A percentile compares a stretch with the other conserved stretches of the same genome.
phyloP scores from a whole-genome alignment of 2,888 invertebrate species.

The Noctua fimbriata region DNA sequence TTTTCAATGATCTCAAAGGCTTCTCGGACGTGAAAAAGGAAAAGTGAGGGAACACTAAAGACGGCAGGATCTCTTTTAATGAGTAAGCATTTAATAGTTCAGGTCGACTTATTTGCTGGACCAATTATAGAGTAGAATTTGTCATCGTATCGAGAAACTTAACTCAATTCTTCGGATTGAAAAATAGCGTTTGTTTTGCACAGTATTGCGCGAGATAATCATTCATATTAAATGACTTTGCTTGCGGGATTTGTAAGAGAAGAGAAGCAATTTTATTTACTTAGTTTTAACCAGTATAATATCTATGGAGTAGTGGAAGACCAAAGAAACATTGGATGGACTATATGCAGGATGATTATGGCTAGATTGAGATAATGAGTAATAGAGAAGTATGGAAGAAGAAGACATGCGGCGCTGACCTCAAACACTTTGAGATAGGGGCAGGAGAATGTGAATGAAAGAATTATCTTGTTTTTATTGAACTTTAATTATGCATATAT shows the following conservation, averaged over 20 bases:
- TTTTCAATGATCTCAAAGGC: conserved; percentile 17
- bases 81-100: neutral
- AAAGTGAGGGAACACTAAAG: neutral
- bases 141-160: neutral
- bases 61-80: neutral
- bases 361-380: neutral
- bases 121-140: neutral
- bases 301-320: neutral
- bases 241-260: neutral
- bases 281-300: neutral
- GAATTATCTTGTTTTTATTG: neutral
- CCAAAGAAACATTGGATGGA: neutral
- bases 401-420: neutral
- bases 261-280: neutral
- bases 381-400: neutral
- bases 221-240: neutral
- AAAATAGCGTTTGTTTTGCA: neutral
- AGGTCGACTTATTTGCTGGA: neutral
- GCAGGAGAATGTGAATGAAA: neutral
- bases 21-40: neutral
- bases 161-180: neutral
- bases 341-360: neutral
- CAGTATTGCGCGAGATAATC: neutral
- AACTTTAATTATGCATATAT: neutral
- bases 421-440: neutral